Evolutionary conservation across 2,888 invertebrate species (phyloP).

Genomic region (Nymphalis polychloros): DNA sequence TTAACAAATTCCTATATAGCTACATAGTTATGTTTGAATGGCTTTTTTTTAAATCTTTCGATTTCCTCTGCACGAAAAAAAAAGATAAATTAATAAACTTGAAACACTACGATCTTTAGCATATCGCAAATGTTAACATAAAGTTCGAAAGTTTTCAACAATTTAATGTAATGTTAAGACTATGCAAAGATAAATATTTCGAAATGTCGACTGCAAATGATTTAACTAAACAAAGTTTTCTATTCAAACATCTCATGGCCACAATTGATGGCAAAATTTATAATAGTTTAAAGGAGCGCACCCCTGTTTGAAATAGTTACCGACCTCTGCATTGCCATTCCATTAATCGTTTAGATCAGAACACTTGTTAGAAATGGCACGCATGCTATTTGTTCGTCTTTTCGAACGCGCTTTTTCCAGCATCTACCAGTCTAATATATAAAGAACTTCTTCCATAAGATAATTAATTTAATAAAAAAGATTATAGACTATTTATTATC

Average conservation of each 20-base stretch:
- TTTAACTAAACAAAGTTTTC: conserved; percentile 22
- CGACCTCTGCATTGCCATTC: conserved; percentile 65
- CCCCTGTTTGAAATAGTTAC: conserved; percentile 61
- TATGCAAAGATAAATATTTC: conserved; percentile 12
- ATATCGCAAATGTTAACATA: neutral
- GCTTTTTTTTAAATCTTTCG: too few species aligned
- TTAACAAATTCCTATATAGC: too few species aligned
- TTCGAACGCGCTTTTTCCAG: neutral
- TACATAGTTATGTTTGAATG: too few species aligned
- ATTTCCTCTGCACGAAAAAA: too few species aligned
- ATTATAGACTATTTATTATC: too few species aligned
- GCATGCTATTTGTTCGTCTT: neutral
- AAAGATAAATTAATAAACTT: too few species aligned
- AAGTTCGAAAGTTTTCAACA: neutral
- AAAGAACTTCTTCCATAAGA: too few species aligned
- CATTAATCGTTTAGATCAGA: conserved; percentile 42
- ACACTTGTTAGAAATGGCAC: conserved; percentile 1
- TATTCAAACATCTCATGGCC: conserved; percentile 48
- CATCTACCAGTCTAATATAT: too few species aligned
- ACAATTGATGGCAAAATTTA: conserved; percentile 59
- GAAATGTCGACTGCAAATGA: conserved; percentile 18
- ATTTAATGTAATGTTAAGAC: conserved; percentile 5
- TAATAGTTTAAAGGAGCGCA: conserved; percentile 61
- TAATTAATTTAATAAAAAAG: too few species aligned
- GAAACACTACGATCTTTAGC: neutral